Base-by-base conservation (phyloP, 2,113 vertebrate genomes). In the Ia io region DNA sequence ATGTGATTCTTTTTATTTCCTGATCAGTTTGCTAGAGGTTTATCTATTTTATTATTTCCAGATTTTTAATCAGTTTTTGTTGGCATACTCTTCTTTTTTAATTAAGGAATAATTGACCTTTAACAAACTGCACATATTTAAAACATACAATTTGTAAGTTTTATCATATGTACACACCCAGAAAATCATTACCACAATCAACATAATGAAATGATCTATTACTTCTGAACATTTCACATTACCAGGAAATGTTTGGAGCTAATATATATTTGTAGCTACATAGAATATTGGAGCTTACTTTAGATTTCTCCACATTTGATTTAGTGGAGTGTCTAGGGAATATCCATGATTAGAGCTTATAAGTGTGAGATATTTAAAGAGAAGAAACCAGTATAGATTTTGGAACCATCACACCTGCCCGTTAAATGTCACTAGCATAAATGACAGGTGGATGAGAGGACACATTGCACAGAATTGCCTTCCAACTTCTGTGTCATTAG, bases 361-460 rank as follows among this genome's bases (percentile, higher is more conserved):
- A 49, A 5, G 16, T 18, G 18, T 73, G 23, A 93, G 22, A 59
- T 90, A 91, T 65, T 77, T 71, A 16, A 86, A 17, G 63, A 94
- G n/a, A 80, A 78, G 14, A 53, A 85, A 42, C 23, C 2, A 40
- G n/a, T 74, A 37, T 37, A 20, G 25, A 35, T 63, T 76, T 88
- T 88, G 18, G 18, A 84, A 47, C 13, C 17, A 56, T 71, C 42
- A 22, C 16, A 40, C 79, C 25, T 87, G n/a, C 23, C 76, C 42
- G 35, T 61, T 82, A 77, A 80, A 88, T 71, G 40, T 37, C 73
- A 77, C 90, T 73, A 84, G 85, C 59, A 92, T 53, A 82, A 91
- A 91, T 84, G 56, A 30, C 32, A 61, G 12, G 32, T 53, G 16
- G 28, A 13, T 40, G 78, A 65, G n/a, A 61, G 42, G 53, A 93